Base-by-base conservation (phyloP, 2,113 vertebrate genomes). In the Protobothrops flavoviridis region DNA sequence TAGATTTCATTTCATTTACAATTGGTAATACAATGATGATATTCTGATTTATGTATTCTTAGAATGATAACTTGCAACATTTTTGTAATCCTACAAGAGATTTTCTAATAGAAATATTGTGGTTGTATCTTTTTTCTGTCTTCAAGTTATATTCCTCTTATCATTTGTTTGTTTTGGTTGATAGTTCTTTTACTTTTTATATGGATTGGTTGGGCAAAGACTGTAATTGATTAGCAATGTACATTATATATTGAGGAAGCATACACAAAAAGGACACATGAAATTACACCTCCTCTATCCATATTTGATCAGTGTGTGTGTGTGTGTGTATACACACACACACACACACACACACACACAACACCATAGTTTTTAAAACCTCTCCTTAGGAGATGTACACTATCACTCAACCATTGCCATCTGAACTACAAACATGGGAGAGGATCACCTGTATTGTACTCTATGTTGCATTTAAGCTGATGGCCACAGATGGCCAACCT, bases 1-100 rank as follows among this genome's bases (percentile, higher is more conserved):
- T 20, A 39, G 69, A 39, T 96, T 97, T 85, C 86, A 94, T 95
- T 97, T 96, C 64, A 94, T 96, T 95, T 97, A 93, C 95, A 93
- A 90, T 91, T 43, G 53, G 39, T 95, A 94, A 96, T 96, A 96
- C 95, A 97, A 94, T 94, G 87, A 20, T 92, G 56, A 17, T 95
- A 61, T 94, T 96, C 96, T 96, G 94, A 87, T 96, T 93, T 93
- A 48, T 94, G 33, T 1, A 89, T 95, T 64, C 39, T 95, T 96
- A 85, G 23, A 89, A 91, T 81, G 94, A 87, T 69, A 90, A 57
- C 45, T 61, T 94, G 92, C 43, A 56, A 93, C 89, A 17, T 74
- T 94, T 95, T 39, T 90, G 88, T 59, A 85, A 91, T 52, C 39
- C 88, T 93, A 69, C 21, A 59, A 93, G 91, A 69, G 23, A 4